Evolutionary conservation across 2,797 vertebrate species (phyloP).

Genomic region (Sebastes umbrosus): DNA sequence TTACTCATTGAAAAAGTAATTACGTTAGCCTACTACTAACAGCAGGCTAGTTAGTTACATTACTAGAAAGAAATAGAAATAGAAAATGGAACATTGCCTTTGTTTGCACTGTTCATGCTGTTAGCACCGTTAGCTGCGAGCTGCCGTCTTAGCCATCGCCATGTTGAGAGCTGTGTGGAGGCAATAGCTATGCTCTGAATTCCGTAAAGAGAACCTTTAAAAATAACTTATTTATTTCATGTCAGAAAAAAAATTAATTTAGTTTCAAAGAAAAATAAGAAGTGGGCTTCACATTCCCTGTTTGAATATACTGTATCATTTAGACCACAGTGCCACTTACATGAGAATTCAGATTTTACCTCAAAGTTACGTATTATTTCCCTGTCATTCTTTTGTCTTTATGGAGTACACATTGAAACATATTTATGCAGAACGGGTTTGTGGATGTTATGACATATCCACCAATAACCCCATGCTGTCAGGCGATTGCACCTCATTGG

Average conservation of each 20-base stretch:
- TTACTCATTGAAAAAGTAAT: background rate
- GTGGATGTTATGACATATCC: slow-evolving; percentile 67
- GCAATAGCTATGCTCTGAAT: background rate
- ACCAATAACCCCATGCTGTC: slow-evolving; percentile 86
- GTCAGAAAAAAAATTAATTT: background rate
- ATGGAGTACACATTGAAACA: slow-evolving; percentile 74
- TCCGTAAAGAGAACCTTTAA: background rate
- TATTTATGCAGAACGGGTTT: slow-evolving; percentile 77
- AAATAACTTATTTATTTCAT: background rate
- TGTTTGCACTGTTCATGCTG: background rate
- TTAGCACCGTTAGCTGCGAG: background rate
- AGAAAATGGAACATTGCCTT: background rate
- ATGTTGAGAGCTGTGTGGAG: background rate
- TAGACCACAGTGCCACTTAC: background rate
- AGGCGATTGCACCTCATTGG: slow-evolving; percentile 86
- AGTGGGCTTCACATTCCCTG: background rate
- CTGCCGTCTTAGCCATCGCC: background rate
- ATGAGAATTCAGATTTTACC: background rate
- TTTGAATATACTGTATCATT: background rate
- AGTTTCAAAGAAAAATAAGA: background rate
- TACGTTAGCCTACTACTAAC: background rate
- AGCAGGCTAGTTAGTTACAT: background rate
- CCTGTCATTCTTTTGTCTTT: slow-evolving; percentile 37
- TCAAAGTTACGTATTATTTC: background rate
- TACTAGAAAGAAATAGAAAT: background rate